phyloP scores from a whole-genome alignment of 2,888 invertebrate species.

The Nomada lathburiana region DNA sequence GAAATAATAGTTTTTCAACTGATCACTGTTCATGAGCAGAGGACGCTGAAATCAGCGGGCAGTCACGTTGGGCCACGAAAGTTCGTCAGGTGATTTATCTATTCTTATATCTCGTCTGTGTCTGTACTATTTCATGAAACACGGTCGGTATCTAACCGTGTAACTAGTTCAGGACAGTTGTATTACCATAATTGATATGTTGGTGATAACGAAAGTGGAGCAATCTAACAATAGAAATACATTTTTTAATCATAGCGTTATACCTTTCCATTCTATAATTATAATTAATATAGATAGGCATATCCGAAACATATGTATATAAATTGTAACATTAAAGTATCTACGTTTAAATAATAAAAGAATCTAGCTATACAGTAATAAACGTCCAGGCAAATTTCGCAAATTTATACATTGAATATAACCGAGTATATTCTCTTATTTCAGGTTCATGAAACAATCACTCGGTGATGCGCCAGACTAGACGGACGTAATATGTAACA shows the following conservation, averaged over 20 bases:
- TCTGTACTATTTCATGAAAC: constrained; percentile 27
- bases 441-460: constrained; percentile 43
- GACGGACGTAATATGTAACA: constrained; percentile 49
- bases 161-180: constrained; percentile 22
- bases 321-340: background rate
- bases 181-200: background rate
- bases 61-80: too few relatives aligned
- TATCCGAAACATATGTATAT: background rate
- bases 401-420: background rate
- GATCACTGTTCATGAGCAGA: too few relatives aligned
- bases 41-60: too few relatives aligned
- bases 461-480: constrained; percentile 22
- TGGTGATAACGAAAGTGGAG: constrained; percentile 4
- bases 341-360: background rate
- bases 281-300: background rate
- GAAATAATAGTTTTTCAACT: background rate
- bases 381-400: background rate
- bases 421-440: background rate
- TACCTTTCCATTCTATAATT: background rate
- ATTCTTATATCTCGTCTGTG: too few relatives aligned
- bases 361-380: too few relatives aligned
- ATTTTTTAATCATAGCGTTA: background rate
- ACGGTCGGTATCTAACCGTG: background rate
- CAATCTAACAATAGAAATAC: background rate
- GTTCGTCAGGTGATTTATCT: too few relatives aligned